Percentiles rank a stretch among this genome's conserved stretches.
Evolutionary conservation across 2,797 vertebrate species (phyloP).

Genomic region (Cheirogaleus major): DNA sequence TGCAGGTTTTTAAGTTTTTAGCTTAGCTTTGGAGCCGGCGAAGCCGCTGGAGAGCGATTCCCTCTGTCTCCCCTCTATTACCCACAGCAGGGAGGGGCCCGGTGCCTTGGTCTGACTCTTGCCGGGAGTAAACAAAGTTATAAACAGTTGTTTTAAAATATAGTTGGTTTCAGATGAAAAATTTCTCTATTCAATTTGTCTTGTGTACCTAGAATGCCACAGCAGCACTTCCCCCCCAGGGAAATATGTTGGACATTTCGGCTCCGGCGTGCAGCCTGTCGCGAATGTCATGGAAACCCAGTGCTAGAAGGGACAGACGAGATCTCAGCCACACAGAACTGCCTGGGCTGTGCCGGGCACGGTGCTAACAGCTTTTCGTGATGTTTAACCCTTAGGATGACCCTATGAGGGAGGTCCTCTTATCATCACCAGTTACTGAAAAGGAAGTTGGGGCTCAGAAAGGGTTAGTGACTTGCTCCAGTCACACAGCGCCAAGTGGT

Average conservation of each 20-base stretch:
- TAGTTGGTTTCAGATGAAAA: slow-evolving; percentile 57
- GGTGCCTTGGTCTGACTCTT: background rate
- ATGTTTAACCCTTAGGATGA: background rate
- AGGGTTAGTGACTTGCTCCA: slow-evolving; percentile 19
- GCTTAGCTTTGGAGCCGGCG: background rate
- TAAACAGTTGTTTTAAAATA: slow-evolving; percentile 52
- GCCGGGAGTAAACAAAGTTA: slow-evolving; percentile 44
- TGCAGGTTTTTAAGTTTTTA: background rate
- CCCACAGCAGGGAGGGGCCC: background rate
- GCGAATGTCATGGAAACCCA: background rate
- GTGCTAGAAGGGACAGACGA: no score
- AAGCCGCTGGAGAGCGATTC: background rate
- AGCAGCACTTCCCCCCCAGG: background rate
- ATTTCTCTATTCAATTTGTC: slow-evolving; percentile 25
- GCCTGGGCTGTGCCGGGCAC: background rate
- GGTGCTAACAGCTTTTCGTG: background rate
- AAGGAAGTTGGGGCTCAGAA: background rate
- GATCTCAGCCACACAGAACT: background rate
- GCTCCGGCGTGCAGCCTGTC: background rate
- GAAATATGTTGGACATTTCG: background rate
- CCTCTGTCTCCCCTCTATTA: background rate
- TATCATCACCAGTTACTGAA: background rate
- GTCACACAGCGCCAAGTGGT: background rate
- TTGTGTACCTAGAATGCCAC: background rate
- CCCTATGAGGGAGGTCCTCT: background rate